Evolutionary conservation across 1,140 invertebrate species (phyloP), one percentile per base, ranked within the genome.

Genomic region (Drosophila pseudoobscura): DNA sequence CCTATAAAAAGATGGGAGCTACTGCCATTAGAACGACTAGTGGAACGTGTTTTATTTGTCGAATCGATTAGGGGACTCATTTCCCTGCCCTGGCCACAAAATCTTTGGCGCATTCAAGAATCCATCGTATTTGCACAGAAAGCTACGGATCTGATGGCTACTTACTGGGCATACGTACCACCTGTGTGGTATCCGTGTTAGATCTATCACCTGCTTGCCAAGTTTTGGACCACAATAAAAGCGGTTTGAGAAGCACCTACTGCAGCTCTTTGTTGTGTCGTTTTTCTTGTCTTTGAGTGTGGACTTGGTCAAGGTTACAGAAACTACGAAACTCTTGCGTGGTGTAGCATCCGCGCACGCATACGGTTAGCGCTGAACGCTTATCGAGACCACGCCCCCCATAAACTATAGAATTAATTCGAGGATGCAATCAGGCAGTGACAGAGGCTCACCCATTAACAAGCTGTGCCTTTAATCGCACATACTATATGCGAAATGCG

Each of bases 291-390:
- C 35, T 39, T 31, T 31, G 7, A 31, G 31, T 55, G 22, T 55
- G 22, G 63, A 68, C 65, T 68, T 69, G 64, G 66, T 69, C 66
- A 70, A 70, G 66, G 66, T 57, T 70, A 65, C 51, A 44, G 62
- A 68, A 41, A 49, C 43, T 29, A 8, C 13, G 54, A 24, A 8
- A 24, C 9, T 17, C 41, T 44, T 35, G 20, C 20, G 13, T n/a
- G 50, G 31, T 7, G 8, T 2, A 9, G 31, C 31, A 31, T 31
- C 31, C 8, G 31, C 31, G 31, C 9, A 31, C 31, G 29, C 29
- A 31, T 11, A 11, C 31, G 9, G 9, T 35, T 35, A 35, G 3
- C 31, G 35, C 35, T 39, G 13, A 39, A 35, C 31, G 35, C 35
- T 39, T 39, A 39, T 13, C 35, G 35, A 39, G 35, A 39, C 35